A percentile compares a stretch with the other conserved stretches of the same genome.
phyloP scores from a whole-genome alignment of 2,888 invertebrate genomes.

The Arenicola marina region DNA sequence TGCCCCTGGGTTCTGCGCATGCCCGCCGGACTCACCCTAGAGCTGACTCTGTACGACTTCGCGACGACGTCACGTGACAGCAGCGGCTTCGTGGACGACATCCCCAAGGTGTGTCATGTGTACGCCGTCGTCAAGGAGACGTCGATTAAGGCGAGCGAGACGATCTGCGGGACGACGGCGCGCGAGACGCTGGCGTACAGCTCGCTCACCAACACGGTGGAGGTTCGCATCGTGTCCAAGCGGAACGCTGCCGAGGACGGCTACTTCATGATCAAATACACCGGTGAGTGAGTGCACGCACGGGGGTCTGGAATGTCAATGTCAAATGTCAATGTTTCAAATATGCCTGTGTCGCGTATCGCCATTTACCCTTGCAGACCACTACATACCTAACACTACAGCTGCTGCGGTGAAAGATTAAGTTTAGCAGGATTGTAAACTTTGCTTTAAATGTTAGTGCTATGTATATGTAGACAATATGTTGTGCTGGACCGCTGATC shows the following conservation, averaged over 20 bases:
- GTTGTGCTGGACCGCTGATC: too few relatives aligned
- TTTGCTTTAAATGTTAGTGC: too few relatives aligned
- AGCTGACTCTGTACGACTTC: conserved; percentile 12
- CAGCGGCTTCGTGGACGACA: background rate
- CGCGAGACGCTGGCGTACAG: conserved; percentile 12
- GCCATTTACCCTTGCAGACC: too few relatives aligned
- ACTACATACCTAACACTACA: too few relatives aligned
- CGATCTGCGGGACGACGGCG: background rate
- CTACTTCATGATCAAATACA: conserved; percentile 24
- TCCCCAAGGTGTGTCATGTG: conserved; percentile 6
- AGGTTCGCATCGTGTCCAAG: conserved; percentile 4
- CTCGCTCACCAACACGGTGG: conserved; percentile 16
- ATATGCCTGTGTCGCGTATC: too few relatives aligned
- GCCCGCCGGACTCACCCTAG: conserved; percentile 14
- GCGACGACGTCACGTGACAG: background rate
- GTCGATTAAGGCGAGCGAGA: background rate
- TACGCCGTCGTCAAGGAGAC: conserved; percentile 7
- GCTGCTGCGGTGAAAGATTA: too few relatives aligned
- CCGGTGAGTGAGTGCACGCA: conserved; percentile 21
- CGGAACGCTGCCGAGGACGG: background rate
- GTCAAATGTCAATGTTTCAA: too few relatives aligned
- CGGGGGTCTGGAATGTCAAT: too few relatives aligned
- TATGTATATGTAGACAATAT: too few relatives aligned
- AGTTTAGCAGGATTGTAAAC: too few relatives aligned
- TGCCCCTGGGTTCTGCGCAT: conserved; percentile 17